phyloP scores from a whole-genome alignment of 2,113 vertebrate genomes.

The Phrynosoma blainvillii region DNA sequence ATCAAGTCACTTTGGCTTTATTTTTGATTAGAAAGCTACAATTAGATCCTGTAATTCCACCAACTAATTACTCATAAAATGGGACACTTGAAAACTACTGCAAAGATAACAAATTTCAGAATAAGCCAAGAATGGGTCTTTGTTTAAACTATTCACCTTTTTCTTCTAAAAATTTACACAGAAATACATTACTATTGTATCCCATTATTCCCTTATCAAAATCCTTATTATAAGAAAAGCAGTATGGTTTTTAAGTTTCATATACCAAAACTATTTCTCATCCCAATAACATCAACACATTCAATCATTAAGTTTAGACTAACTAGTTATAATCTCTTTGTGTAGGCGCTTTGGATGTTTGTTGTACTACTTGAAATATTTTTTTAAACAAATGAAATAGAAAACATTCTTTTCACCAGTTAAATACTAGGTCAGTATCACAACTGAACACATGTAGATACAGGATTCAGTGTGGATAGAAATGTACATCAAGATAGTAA shows the following conservation, averaged over 20 bases:
- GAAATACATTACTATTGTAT: slow-evolving; percentile 57
- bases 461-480: slow-evolving; percentile 37
- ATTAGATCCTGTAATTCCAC: slow-evolving; percentile 74
- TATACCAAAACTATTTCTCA: slow-evolving; percentile 65
- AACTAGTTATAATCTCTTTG: slow-evolving; percentile 49
- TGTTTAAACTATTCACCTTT: slow-evolving; percentile 64
- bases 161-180: slow-evolving; percentile 67
- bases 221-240: slow-evolving; percentile 49
- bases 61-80: slow-evolving; percentile 70
- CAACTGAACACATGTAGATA: slow-evolving; percentile 19
- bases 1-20: slow-evolving; percentile 71
- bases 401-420: slow-evolving; percentile 21
- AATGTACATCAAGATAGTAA: neutral
- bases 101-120: slow-evolving; percentile 72
- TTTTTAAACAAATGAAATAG: slow-evolving; percentile 21
- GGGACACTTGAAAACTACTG: slow-evolving; percentile 70
- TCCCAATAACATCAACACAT: slow-evolving; percentile 43
- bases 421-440: slow-evolving; percentile 19
- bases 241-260: slow-evolving; percentile 51
- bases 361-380: slow-evolving; percentile 33
- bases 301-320: slow-evolving; percentile 42
- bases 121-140: slow-evolving; percentile 57
- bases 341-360: neutral
- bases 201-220: slow-evolving; percentile 61
- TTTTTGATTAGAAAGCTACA: slow-evolving; percentile 75